A percentile compares a stretch with the other conserved stretches of the same genome.
Conservation (phyloP, 2,797 vertebrate species). For the Lithobates sylvaticus region DNA sequence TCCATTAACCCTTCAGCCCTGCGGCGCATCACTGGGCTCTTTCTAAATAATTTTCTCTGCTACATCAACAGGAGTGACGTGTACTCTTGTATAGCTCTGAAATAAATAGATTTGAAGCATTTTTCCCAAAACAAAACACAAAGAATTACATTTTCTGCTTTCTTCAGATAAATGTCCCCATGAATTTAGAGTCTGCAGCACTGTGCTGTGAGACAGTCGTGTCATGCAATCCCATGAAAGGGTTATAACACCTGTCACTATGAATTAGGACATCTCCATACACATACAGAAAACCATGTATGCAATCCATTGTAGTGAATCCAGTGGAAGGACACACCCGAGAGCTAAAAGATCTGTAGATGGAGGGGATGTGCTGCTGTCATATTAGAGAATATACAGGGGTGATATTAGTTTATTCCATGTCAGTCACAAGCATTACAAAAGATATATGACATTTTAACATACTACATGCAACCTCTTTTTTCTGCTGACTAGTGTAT, state of each 20-base stretch:
- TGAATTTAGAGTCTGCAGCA: neutral
- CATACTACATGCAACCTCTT: neutral
- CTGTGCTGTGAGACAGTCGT: neutral
- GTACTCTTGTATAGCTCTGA: slow-evolving; percentile 26
- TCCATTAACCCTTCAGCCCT: slow-evolving; percentile 10
- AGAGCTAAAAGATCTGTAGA: neutral
- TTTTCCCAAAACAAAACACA: slow-evolving; percentile 7
- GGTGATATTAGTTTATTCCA: neutral
- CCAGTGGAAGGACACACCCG: slow-evolving; percentile 6
- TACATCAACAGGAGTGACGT: slow-evolving; percentile 23
- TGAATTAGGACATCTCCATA: neutral
- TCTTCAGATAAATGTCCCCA: neutral
- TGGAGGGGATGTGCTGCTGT: neutral
- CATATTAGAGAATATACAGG: neutral
- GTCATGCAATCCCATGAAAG: neutral
- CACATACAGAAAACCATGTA: neutral
- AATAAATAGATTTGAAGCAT: slow-evolving; percentile 1
- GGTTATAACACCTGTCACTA: slow-evolving; percentile 14
- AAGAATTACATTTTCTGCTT: neutral
- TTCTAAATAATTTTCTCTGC: slow-evolving; percentile 39
- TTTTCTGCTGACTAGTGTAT: neutral
- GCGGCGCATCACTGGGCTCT: neutral
- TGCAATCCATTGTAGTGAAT: neutral
- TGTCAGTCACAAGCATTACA: neutral
- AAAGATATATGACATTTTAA: neutral